Percentiles rank a stretch among this genome's conserved stretches.
These are phyloP conservation scores for Todus mexicanus DNA, from an alignment of 2,797 vertebrate species.

Conservation along the genomic window DNA sequence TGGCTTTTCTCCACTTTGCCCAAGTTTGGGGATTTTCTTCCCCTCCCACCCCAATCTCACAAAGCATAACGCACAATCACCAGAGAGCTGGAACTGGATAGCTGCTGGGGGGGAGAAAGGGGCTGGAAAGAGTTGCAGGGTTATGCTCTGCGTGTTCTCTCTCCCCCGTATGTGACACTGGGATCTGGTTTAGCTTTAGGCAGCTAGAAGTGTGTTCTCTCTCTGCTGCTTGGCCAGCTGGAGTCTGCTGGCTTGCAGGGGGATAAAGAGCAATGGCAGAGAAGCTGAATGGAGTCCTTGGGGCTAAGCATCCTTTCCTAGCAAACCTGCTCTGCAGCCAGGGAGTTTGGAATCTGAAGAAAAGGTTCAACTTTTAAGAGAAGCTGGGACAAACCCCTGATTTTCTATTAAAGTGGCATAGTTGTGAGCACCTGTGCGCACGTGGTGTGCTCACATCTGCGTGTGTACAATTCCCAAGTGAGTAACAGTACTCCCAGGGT, in stretches of 20 bases:
- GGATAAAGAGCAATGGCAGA: neutral
- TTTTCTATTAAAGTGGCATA: neutral
- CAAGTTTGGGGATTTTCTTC: neutral
- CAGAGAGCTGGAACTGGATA: neutral
- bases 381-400: neutral
- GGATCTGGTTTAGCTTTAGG: neutral
- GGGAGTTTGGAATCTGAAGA: neutral
- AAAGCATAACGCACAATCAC: neutral
- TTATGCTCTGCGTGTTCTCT: neutral
- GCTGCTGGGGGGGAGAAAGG: neutral
- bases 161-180: neutral
- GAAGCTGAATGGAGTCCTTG: neutral
- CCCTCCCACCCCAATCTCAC: neutral
- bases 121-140: neutral
- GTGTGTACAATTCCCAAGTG: neutral
- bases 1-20: neutral
- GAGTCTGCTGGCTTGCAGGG: neutral
- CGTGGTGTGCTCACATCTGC: neutral
- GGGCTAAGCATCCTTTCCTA: neutral
- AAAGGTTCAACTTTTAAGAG: neutral
- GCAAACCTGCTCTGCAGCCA: fast-evolving
- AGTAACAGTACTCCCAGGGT: neutral
- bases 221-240: neutral
- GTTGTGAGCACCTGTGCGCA: neutral
- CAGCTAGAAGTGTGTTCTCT: neutral